Evolutionary conservation across 2,888 invertebrate species (phyloP), one percentile per base, ranked within the genome.

Genomic region (Cristatella mucedo): DNA sequence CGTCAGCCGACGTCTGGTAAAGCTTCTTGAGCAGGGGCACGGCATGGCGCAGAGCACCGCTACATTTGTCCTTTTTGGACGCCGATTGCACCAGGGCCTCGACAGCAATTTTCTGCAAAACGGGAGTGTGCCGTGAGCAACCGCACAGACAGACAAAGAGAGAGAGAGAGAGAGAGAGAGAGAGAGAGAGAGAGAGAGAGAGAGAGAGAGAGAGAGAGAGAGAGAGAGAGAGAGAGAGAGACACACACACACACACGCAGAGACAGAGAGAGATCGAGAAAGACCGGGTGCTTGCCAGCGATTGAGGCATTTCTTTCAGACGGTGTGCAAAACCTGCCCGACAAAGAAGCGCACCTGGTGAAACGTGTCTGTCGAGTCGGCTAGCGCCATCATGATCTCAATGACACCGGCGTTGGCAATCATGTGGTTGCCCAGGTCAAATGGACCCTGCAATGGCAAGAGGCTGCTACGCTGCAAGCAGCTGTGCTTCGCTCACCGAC

Each of bases 331-430:
- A n/a, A n/a, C n/a, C n/a, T n/a, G n/a, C n/a, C n/a, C n/a, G n/a
- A n/a, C n/a, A n/a, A n/a, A n/a, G n/a, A n/a, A n/a, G n/a, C n/a
- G n/a, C n/a, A 70, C 71, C 63, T 73, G 73, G 59, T 93, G 86
- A 1, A 91, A 67, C 11, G 74, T 50, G 57, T 91, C 84, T n/a
- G 87, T 86, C 7, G 83, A 81, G 44, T 80, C 80, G 2, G 95
- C 95, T 87, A 97, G 89, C 4, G 83, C 83, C 21, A 97, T 69
- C 64, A 97, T 87, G 82, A 97, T 87, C 65, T 89, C 83, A 53
- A 93, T 73, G 44, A 97, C 82, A 21, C 87, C 87, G 33, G 68
- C 62, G 48, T 68, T 65, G 5, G 65, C 62, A 5, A 71, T 54
- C 20, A 71, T 51, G 46, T 59, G 57, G 42, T 89, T 87, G 13